Conservation (phyloP, 2,888 invertebrate genomes). For the Campoletis raptor region DNA sequence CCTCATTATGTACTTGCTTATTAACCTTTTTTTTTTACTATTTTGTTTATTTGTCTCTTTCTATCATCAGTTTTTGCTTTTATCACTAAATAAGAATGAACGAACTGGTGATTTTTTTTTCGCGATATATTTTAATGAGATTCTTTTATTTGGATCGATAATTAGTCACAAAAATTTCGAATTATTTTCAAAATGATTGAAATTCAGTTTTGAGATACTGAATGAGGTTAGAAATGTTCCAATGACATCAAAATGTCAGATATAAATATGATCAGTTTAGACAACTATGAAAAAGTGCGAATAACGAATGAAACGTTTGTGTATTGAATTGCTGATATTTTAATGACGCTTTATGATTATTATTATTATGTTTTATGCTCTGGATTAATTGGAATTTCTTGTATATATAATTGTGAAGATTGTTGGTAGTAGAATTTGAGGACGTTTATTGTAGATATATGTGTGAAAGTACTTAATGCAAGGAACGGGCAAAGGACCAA, state of each 20-base stretch:
- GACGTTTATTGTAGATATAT: not conserved
- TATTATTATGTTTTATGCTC: not conserved
- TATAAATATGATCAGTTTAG: too few species aligned
- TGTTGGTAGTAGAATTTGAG: not conserved
- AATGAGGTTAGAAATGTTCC: too few species aligned
- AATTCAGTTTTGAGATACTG: too few species aligned
- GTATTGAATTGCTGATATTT: not conserved
- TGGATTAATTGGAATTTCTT: conserved; percentile 1
- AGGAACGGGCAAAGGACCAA: conserved; percentile 13
- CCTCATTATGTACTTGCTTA: conserved; percentile 3
- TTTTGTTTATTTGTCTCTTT: not conserved
- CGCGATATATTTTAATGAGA: not conserved
- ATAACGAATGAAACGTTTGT: too few species aligned
- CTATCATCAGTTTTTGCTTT: not conserved
- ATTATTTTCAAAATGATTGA: too few species aligned
- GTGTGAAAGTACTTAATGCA: not conserved
- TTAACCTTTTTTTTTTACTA: not conserved
- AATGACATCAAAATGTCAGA: too few species aligned
- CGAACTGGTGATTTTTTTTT: not conserved
- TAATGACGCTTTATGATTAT: not conserved
- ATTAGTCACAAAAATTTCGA: not conserved
- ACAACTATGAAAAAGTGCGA: too few species aligned
- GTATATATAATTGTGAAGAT: not conserved
- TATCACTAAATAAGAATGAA: not conserved
- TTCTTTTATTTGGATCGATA: not conserved